A percentile compares a stretch with the other conserved stretches of the same genome.
Conservation (phyloP, 2,113 vertebrate genomes). For the Centropus unirufus region DNA sequence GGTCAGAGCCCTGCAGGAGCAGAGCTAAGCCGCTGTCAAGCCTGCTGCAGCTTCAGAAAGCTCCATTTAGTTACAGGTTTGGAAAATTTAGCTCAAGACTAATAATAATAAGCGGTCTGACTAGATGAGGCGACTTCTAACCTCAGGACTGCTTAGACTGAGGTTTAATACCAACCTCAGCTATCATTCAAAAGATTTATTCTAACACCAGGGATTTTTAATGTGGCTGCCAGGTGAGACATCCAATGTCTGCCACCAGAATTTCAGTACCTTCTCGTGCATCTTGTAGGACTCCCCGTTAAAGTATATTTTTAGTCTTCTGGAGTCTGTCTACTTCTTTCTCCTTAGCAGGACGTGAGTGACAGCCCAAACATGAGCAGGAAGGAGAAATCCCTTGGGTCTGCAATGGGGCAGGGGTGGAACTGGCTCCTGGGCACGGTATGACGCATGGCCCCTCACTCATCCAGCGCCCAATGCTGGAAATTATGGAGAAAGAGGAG, state of each 20-base stretch:
- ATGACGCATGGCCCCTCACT: not conserved
- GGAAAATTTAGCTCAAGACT: not conserved
- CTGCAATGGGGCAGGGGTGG: not conserved
- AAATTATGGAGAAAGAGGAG: not conserved
- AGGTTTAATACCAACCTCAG: not conserved
- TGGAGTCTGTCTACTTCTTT: not conserved
- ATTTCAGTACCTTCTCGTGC: not conserved
- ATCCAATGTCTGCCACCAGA: not conserved
- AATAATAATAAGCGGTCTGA: not conserved
- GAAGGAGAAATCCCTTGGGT: not conserved
- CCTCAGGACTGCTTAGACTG: not conserved
- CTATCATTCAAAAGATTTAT: not conserved
- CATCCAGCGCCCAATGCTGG: not conserved
- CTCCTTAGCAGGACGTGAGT: not conserved
- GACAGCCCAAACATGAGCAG: rapidly evolving
- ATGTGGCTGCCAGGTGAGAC: not conserved
- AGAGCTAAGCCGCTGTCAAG: not conserved
- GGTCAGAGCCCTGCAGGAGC: not conserved
- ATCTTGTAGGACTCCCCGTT: not conserved
- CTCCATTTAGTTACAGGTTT: not conserved
- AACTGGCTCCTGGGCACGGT: rapidly evolving
- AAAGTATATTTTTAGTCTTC: not conserved
- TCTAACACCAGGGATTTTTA: not conserved
- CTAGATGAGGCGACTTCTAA: not conserved
- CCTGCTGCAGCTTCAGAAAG: not conserved